Conservation (phyloP, 2,113 vertebrate genomes). For the Saccopteryx bilineata region DNA sequence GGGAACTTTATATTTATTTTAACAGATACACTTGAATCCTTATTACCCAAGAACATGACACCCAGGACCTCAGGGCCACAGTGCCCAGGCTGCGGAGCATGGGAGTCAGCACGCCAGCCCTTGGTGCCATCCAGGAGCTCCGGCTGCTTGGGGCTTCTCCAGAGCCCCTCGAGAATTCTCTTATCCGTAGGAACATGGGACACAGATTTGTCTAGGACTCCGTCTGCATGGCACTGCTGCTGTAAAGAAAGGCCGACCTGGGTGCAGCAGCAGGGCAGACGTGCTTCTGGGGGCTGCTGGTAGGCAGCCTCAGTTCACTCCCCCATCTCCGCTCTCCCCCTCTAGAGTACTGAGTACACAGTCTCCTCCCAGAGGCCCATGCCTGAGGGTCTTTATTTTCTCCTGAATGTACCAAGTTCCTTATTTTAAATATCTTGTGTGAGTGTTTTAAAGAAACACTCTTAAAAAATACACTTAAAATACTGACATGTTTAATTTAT, state of each 20-base stretch:
- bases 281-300: too few relatives aligned
- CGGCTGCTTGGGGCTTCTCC: not conserved
- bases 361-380: not conserved
- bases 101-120: not conserved
- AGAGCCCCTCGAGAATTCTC: not conserved
- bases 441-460: not conserved
- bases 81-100: not conserved
- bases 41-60: not conserved
- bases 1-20: conserved; percentile 55
- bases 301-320: too few relatives aligned
- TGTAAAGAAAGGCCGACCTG: not conserved
- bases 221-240: not conserved
- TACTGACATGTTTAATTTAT: not conserved
- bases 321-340: too few relatives aligned
- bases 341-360: too few relatives aligned
- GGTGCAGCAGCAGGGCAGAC: too few relatives aligned
- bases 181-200: not conserved
- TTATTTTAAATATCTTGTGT: not conserved
- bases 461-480: not conserved
- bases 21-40: conserved; percentile 8
- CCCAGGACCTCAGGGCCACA: not conserved
- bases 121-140: not conserved
- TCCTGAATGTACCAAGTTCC: too few relatives aligned
- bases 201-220: not conserved
- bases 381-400: not conserved